Conservation (phyloP, 2,888 invertebrate species). For the Lobophora halterata region DNA sequence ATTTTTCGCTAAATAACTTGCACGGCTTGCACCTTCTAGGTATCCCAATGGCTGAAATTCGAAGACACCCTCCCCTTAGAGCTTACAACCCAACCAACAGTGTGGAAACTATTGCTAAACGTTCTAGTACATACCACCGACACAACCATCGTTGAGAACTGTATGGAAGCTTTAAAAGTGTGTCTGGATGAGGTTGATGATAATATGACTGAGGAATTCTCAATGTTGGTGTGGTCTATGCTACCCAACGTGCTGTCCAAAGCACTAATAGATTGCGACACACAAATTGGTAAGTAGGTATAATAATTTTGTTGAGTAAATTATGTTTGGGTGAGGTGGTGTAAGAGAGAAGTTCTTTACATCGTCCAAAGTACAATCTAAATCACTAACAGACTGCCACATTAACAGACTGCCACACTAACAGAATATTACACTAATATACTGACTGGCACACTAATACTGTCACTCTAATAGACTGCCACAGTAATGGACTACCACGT, state of each 20-base stretch:
- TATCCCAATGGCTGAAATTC: slow-evolving; percentile 64
- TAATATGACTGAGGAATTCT: slow-evolving; percentile 48
- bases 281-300: slow-evolving; percentile 50
- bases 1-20: too few relatives aligned
- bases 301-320: background rate
- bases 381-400: too few relatives aligned
- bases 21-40: too few relatives aligned
- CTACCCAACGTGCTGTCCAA: slow-evolving; percentile 59
- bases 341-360: too few relatives aligned
- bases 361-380: too few relatives aligned
- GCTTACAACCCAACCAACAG: slow-evolving; percentile 48
- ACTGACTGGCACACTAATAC: too few relatives aligned
- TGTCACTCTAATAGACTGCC: too few relatives aligned
- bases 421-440: too few relatives aligned
- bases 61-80: slow-evolving; percentile 62
- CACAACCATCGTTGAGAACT: slow-evolving; percentile 44
- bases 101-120: slow-evolving; percentile 63
- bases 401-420: too few relatives aligned
- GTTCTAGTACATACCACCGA: slow-evolving; percentile 52
- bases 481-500: too few relatives aligned
- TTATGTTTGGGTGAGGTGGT: background rate
- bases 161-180: slow-evolving; percentile 50
- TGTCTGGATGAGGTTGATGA: slow-evolving; percentile 56
- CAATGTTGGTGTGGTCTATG: slow-evolving; percentile 53
- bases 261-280: slow-evolving; percentile 52